Base-by-base conservation (phyloP, 2,113 vertebrate genomes). In the Toxostoma redivivum region DNA sequence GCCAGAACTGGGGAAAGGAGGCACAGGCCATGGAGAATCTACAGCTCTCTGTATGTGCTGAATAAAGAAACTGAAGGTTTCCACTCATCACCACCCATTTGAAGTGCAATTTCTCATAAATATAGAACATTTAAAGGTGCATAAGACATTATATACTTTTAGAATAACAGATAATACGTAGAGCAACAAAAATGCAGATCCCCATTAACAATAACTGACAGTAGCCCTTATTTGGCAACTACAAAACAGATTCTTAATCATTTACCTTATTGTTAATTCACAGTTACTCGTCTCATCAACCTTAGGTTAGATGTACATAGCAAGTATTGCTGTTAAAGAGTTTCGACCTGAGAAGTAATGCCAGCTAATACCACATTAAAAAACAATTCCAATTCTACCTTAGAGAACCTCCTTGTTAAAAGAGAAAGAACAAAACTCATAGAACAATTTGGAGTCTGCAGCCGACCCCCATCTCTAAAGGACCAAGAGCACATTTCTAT, bases 401-500 rank as follows among this genome's bases (percentile, higher is more conserved):
- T 45, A 47, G 33, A 77, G 40, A 87, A 24, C 7, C 2, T 66
- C 28, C 38, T n/a, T 4, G 7, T 22, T 31, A 11, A 48, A 66
- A 33, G 11, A 57, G 20, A 48, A 28, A 5, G 6, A 54, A 27
- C 7, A 54, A 54, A 47, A n/a, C 10, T 20, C 62, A 28, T 2
- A 7, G 14, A 74, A 82, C 9, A 72, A 58, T 38, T 20, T 47
- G 64, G 33, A 69, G 47, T 12, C 37, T 61, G n/a, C 42, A 90
- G 38, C 48, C 86, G 38, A 24, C 1, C 2, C 16, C 7, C 18
- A 81, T 24, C 7, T 80, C 15, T 37, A 31, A 77, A 44, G 40
- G 15, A 14, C 9, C 48, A 60, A 22, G 0, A 0, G 5, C 1
- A 0, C 42, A 23, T 53, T 74, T 74, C 44, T 67, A 0, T 8